Evolutionary conservation across 2,888 invertebrate genomes (phyloP).

Genomic region (Mechanitis messenoides): DNA sequence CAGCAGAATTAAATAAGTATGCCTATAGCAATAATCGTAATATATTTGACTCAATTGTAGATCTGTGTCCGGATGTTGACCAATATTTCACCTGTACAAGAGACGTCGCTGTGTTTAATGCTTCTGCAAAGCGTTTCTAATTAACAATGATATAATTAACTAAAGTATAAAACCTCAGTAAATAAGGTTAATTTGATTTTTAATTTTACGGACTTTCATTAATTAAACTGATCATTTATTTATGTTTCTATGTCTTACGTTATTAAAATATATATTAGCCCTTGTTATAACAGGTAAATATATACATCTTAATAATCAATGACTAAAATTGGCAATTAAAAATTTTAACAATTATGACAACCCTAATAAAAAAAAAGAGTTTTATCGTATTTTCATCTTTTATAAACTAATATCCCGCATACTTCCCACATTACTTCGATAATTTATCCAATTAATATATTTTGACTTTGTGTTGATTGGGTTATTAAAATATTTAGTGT

Average conservation of each 20-base stretch:
- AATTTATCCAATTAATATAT: too few relatives aligned
- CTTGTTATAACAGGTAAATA: too few relatives aligned
- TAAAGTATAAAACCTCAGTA: not conserved
- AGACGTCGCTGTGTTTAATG: slow-evolving; percentile 33
- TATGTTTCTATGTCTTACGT: too few relatives aligned
- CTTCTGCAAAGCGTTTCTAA: slow-evolving; percentile 30
- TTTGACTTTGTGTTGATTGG: too few relatives aligned
- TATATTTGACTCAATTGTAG: slow-evolving; percentile 54
- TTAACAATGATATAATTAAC: slow-evolving; percentile 19
- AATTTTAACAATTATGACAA: not conserved
- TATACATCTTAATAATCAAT: too few relatives aligned
- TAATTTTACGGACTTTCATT: not conserved
- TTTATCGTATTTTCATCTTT: slow-evolving; percentile 1
- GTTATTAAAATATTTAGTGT: too few relatives aligned
- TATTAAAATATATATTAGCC: too few relatives aligned
- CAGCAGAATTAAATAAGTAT: slow-evolving; percentile 6
- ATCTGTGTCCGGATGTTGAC: slow-evolving; percentile 51
- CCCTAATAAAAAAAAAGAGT: slow-evolving; percentile 8
- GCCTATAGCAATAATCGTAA: slow-evolving; percentile 46
- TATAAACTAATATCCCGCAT: slow-evolving; percentile 11
- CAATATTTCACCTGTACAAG: slow-evolving; percentile 44
- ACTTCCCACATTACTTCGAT: too few relatives aligned
- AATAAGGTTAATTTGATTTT: not conserved
- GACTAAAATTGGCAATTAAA: not conserved
- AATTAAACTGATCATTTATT: too few relatives aligned